Percentiles rank a stretch among this genome's conserved stretches.
phyloP scores from a whole-genome alignment of 2,888 invertebrate genomes.

The Noctua fimbriata region DNA sequence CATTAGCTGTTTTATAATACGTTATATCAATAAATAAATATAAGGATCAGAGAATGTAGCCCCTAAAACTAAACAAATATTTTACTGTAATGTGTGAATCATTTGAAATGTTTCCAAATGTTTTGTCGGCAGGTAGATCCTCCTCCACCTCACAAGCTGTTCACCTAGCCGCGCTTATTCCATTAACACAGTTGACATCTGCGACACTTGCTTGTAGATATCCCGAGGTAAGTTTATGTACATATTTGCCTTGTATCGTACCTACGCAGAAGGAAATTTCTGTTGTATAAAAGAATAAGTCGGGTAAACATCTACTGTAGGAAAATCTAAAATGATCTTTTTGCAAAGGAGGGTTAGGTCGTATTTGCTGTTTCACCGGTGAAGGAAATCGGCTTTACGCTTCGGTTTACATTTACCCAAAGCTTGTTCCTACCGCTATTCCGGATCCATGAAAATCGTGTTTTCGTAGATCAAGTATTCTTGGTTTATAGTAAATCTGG shows the following conservation, averaged over 20 bases:
- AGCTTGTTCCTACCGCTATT: conserved; percentile 45
- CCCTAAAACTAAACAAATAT: not conserved
- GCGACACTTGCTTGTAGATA: conserved; percentile 74
- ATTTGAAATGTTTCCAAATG: conserved; percentile 30
- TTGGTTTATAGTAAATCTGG: conserved; percentile 45
- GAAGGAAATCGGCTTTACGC: conserved; percentile 44
- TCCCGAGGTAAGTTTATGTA: conserved; percentile 74
- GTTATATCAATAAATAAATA: not conserved
- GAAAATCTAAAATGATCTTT: conserved; percentile 44
- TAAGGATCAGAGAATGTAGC: not conserved
- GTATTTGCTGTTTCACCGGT: conserved; percentile 22
- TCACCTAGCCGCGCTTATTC: conserved; percentile 61
- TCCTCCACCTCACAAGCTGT: conserved; percentile 60
- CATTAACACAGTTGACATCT: conserved; percentile 70
- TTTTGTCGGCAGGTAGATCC: conserved; percentile 70
- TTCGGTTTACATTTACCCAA: conserved; percentile 44
- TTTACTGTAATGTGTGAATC: not conserved
- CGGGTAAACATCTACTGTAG: conserved; percentile 31
- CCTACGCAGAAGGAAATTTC: conserved; percentile 25
- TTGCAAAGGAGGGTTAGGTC: conserved; percentile 39
- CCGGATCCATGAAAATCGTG: conserved; percentile 45
- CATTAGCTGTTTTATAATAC: too few species aligned
- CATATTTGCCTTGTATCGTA: conserved; percentile 53
- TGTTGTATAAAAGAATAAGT: conserved; percentile 41
- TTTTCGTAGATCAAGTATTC: conserved; percentile 39